These are phyloP conservation scores for Haemorhous mexicanus DNA, from an alignment of 2,113 vertebrate genomes.

Conservation along the genomic window DNA sequence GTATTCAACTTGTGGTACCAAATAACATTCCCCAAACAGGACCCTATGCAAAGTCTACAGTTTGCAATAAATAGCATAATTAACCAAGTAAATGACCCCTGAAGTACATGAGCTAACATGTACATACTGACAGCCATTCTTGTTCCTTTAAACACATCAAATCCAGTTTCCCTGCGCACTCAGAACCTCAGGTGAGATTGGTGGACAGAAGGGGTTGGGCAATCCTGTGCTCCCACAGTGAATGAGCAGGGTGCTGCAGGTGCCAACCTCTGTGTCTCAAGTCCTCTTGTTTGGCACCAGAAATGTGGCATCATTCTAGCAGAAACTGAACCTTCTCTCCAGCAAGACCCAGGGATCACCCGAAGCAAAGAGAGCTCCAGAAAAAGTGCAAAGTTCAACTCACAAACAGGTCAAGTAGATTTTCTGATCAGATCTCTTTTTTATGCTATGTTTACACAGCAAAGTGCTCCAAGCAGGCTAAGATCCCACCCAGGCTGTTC, in stretches of 20 bases:
- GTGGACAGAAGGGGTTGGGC: not conserved
- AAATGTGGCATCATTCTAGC: not conserved
- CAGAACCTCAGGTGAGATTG: not conserved
- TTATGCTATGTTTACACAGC: not conserved
- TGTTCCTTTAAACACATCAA: not conserved
- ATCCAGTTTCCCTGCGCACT: not conserved
- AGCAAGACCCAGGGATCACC: not conserved
- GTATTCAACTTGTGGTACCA: not conserved
- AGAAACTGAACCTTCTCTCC: not conserved
- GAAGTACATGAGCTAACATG: rapidly evolving
- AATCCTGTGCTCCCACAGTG: not conserved
- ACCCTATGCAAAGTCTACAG: not conserved
- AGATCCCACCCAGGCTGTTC: not conserved
- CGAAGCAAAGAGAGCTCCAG: not conserved
- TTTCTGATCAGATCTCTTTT: not conserved
- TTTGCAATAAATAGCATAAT: not conserved
- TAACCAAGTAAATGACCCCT: not conserved
- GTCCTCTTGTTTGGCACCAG: not conserved
- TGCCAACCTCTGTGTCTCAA: not conserved
- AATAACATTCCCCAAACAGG: not conserved
- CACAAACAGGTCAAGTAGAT: not conserved
- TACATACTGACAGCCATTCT: not conserved
- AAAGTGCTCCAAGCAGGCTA: not conserved
- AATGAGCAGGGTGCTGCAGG: not conserved
- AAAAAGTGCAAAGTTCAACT: not conserved